Evolutionary conservation across 2,113 vertebrate species (phyloP).

Genomic region (Sturnira hondurensis): DNA sequence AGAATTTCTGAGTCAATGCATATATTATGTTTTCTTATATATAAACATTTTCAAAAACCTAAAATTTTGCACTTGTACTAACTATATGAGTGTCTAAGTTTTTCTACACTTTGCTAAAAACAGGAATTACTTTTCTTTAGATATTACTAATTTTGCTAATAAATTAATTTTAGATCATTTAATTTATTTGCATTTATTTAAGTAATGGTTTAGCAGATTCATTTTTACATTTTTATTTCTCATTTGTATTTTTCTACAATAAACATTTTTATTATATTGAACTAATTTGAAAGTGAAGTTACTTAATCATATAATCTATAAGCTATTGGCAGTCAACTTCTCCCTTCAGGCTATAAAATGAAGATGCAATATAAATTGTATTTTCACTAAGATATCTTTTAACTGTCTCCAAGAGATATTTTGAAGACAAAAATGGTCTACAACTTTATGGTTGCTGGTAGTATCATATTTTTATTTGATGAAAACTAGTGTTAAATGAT

Average conservation of each 20-base stretch:
- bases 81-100: not conserved
- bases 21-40: not conserved
- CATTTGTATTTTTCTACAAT: not conserved
- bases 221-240: not conserved
- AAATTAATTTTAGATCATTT: not conserved
- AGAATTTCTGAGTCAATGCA: not conserved
- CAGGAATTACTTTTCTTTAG: not conserved
- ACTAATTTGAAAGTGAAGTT: not conserved
- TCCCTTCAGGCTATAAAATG: conserved; percentile 39
- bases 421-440: conserved; percentile 25
- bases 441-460: not conserved
- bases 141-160: not conserved
- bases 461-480: conserved; percentile 59
- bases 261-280: not conserved
- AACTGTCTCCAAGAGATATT: conserved; percentile 14
- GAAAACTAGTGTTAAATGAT: conserved; percentile 23
- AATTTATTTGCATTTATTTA: conserved; percentile 4
- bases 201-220: not conserved
- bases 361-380: not conserved
- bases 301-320: not conserved
- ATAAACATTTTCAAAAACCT: not conserved
- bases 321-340: conserved; percentile 45
- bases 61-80: not conserved
- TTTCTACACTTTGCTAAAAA: not conserved
- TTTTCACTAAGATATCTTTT: conserved; percentile 39